Evolutionary conservation across 2,113 vertebrate genomes (phyloP).

Genomic region (Halcyon senegalensis): DNA sequence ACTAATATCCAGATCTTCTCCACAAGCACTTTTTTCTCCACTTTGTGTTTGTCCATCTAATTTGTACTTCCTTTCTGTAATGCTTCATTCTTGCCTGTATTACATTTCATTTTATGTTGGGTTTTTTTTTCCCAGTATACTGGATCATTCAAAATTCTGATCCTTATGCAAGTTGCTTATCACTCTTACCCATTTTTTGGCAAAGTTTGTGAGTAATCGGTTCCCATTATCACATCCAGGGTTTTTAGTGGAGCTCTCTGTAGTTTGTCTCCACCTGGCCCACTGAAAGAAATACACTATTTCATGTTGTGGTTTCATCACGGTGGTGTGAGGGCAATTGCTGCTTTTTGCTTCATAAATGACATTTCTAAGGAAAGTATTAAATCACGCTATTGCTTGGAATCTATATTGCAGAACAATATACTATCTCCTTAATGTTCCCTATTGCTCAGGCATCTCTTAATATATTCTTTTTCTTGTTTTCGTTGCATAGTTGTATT

Average conservation of each 20-base stretch:
- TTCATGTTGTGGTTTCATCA: background rate
- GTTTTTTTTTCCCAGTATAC: background rate
- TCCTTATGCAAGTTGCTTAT: background rate
- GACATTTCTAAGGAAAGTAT: background rate
- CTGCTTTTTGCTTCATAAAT: background rate
- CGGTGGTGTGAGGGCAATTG: background rate
- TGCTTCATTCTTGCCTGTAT: background rate
- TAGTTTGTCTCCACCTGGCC: background rate
- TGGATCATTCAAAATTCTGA: background rate
- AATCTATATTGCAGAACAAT: background rate
- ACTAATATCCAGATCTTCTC: background rate
- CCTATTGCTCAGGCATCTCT: background rate
- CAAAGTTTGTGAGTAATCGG: background rate
- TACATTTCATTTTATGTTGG: background rate
- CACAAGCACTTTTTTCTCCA: background rate
- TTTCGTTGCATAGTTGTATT: background rate
- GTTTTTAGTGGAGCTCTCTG: background rate
- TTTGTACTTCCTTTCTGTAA: background rate
- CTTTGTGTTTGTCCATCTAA: background rate
- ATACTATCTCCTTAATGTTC: background rate
- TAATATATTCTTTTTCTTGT: background rate
- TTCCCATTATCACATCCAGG: background rate
- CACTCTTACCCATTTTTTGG: background rate
- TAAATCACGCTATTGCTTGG: background rate
- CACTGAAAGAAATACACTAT: background rate